Base-by-base conservation (phyloP, 2,113 vertebrate species). In the Thalassoma bifasciatum region DNA sequence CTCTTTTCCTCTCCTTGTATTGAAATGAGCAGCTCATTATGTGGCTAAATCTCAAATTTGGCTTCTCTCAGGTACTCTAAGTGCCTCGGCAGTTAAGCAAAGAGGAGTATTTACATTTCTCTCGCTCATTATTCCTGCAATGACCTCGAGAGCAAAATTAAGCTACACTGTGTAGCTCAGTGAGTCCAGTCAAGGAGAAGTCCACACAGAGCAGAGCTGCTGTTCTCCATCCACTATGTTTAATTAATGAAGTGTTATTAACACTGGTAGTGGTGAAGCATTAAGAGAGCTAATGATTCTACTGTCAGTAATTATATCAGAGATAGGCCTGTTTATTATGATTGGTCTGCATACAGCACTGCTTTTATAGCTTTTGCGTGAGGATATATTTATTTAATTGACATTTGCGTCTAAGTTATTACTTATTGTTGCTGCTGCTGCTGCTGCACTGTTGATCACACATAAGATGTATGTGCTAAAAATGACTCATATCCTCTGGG, bases 231-330 rank as follows among this genome's bases (percentile, higher is more conserved):
- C 52, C 67, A 56, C 47, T 54, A 81, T 90, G 82, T 86, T 88
- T 88, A 87, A 87, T 89, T 88, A 81, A 90, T 88, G 86, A 86
- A 70, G 47, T 42, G 44, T 79, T 86, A 90, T 90, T 90, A 89
- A 87, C 17, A 30, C 59, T 6, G 57, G 65, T 64, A 65, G 77
- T 70, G 46, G 66, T 21, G 52, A 47, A 73, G 84, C 73, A 72
- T 85, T 66, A 79, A 42, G 40, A 50, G 66, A 83, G 66, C 54
- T 75, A 84, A 87, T 89, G 80, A 77, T 75, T 86, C 53, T 50
- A 66, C 71, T 76, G 79, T 79, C 78, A 81, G 72, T 87, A 79
- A 88, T 90, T 86, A 84, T 16, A 52, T 58, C 62, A 77, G 65
- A 40, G 63, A 84, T 62, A 76, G 50, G 64, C 38, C 72, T 67